These are phyloP conservation scores for Acrossocheilus fasciatus DNA, from an alignment of 2,797 vertebrate species.

Conservation along the genomic window DNA sequence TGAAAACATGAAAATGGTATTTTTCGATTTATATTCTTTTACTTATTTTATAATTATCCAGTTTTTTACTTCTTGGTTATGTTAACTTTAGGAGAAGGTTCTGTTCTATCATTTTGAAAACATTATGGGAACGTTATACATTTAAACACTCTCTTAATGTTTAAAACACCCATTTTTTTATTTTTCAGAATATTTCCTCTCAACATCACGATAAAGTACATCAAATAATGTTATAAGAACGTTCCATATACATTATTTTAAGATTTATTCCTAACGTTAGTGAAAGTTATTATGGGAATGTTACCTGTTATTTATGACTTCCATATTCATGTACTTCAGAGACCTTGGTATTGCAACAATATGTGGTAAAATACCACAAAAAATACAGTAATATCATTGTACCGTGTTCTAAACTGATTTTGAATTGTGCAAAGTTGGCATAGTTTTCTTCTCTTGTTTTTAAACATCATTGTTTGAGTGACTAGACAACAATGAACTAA, in stretches of 20 bases:
- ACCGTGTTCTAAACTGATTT: not conserved
- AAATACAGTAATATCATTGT: not conserved
- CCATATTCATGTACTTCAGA: not conserved
- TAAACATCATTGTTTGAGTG: not conserved
- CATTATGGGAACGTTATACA: too few species aligned
- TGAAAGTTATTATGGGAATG: not conserved
- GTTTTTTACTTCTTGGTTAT: too few species aligned
- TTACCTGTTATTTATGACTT: not conserved
- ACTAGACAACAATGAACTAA: constrained; percentile 4
- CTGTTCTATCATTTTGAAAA: not conserved
- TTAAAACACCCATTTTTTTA: not conserved
- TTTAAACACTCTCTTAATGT: too few species aligned
- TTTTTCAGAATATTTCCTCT: not conserved
- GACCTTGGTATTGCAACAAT: not conserved
- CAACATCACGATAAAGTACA: not conserved
- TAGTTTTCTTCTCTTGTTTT: not conserved
- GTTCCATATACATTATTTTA: not conserved
- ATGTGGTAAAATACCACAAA: not conserved
- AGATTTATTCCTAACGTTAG: too few species aligned
- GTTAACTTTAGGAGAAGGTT: too few species aligned
- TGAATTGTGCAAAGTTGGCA: not conserved
- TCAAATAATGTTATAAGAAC: not conserved
- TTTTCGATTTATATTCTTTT: too few species aligned
- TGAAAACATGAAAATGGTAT: too few species aligned
- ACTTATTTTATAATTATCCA: too few species aligned